Evolutionary conservation across 2,888 invertebrate species (phyloP).

Genomic region (Cataglyphis livida): DNA sequence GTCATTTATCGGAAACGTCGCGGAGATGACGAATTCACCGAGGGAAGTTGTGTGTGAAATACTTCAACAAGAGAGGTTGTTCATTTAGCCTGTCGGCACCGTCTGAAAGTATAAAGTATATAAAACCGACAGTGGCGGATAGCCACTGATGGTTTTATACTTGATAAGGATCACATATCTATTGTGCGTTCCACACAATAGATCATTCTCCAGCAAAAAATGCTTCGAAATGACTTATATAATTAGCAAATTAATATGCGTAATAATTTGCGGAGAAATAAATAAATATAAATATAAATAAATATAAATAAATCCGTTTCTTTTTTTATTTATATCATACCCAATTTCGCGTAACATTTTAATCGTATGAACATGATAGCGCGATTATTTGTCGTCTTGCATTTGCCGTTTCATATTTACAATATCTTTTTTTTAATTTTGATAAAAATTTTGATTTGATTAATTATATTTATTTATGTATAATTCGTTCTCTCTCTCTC

Average conservation of each 20-base stretch:
- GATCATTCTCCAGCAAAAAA: not conserved
- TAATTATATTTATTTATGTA: not conserved
- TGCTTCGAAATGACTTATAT: not conserved
- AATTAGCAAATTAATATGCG: not conserved
- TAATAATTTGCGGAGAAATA: not conserved
- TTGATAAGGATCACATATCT: too few relatives aligned
- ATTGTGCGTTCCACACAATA: not conserved
- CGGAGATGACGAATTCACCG: slow-evolving; percentile 59
- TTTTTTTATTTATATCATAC: not conserved
- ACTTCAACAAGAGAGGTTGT: slow-evolving; percentile 70
- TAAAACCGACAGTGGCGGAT: not conserved
- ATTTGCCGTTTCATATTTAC: not conserved
- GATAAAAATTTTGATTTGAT: not conserved
- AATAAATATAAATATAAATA: not conserved
- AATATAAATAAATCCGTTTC: not conserved
- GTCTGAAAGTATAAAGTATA: not conserved
- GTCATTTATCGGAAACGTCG: slow-evolving; percentile 39
- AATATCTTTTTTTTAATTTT: not conserved
- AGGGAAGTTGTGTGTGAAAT: slow-evolving; percentile 61
- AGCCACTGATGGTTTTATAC: too few relatives aligned
- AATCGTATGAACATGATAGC: not conserved
- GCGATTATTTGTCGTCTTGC: not conserved
- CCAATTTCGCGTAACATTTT: not conserved
- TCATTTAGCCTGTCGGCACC: slow-evolving; percentile 10
- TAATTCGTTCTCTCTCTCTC: too few relatives aligned